phyloP scores from a whole-genome alignment of 1,140 invertebrate species.

The Popillia japonica region DNA sequence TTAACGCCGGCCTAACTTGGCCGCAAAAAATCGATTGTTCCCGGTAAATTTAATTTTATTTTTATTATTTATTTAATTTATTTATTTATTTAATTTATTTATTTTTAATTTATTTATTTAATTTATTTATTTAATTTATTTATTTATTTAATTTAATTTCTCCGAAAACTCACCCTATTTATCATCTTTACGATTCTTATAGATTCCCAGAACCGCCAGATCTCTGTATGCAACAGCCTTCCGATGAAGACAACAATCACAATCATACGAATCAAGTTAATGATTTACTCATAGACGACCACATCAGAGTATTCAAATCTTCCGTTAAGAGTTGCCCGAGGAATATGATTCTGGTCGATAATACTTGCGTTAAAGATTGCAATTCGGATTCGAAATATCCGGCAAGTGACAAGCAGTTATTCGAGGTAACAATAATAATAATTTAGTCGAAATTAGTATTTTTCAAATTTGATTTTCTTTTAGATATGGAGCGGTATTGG shows the following conservation, averaged over 20 bases:
- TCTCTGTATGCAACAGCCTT: constrained; percentile 52
- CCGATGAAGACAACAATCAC: constrained; percentile 46
- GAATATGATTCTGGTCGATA: constrained; percentile 46
- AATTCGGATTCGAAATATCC: constrained; percentile 25
- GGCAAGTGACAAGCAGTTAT: constrained; percentile 18
- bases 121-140: no score
- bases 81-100: no score
- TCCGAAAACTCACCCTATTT: background rate
- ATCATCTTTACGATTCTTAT: constrained; percentile 51
- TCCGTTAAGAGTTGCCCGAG: constrained; percentile 43
- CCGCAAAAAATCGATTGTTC: constrained; percentile 80
- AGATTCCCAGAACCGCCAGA: constrained; percentile 60
- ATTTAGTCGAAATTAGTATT: background rate
- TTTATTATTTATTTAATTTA: no score
- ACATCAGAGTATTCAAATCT: background rate
- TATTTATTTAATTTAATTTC: no score
- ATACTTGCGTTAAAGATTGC: constrained; percentile 59
- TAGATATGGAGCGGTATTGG: constrained; percentile 82
- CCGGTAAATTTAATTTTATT: constrained; percentile 60
- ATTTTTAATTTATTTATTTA: no score
- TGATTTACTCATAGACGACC: constrained; percentile 39
- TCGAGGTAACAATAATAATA: constrained; percentile 29
- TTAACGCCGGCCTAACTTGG: constrained; percentile 75
- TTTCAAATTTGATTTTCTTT: constrained; percentile 15
- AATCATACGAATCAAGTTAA: constrained; percentile 37